Conservation (phyloP, 2,888 invertebrate species). For the Eurois occulta region DNA sequence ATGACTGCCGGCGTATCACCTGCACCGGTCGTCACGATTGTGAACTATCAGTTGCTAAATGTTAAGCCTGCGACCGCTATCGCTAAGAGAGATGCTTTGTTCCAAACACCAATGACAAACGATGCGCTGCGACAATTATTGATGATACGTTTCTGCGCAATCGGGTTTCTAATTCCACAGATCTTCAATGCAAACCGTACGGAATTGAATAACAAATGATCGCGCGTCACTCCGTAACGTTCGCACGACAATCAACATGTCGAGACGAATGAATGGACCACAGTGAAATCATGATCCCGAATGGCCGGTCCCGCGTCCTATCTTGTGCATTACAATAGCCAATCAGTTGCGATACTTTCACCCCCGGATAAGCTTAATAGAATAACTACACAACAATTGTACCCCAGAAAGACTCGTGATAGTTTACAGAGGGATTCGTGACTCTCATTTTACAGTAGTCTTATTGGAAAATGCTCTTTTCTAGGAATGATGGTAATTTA, state of each 20-base stretch:
- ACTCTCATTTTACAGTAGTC: conserved; percentile 86
- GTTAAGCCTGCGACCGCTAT: conserved; percentile 48
- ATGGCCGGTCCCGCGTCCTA: conserved; percentile 74
- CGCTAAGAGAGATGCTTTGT: conserved; percentile 50
- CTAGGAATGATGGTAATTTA: conserved; percentile 83
- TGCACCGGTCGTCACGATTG: conserved; percentile 66
- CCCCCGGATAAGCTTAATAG: conserved; percentile 85
- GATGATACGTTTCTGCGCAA: conserved; percentile 77
- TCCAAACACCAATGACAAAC: conserved; percentile 53
- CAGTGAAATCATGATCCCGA: conserved; percentile 86
- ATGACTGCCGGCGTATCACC: conserved; percentile 61
- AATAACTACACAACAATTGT: conserved; percentile 86
- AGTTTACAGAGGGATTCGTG: conserved; percentile 87
- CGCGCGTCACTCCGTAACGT: conserved; percentile 72
- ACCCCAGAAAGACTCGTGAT: conserved; percentile 85
- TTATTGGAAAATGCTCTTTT: conserved; percentile 85
- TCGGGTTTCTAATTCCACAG: conserved; percentile 79
- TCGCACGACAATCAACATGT: conserved; percentile 87
- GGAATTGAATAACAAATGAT: conserved; percentile 85
- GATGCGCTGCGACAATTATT: conserved; percentile 67
- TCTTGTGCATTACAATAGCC: conserved; percentile 80
- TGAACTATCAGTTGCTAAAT: conserved; percentile 65
- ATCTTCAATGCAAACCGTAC: conserved; percentile 76
- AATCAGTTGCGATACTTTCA: conserved; percentile 87
- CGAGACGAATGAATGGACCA: conserved; percentile 81